phyloP scores from a whole-genome alignment of 2,113 vertebrate species.

The Phrynosoma blainvillii region DNA sequence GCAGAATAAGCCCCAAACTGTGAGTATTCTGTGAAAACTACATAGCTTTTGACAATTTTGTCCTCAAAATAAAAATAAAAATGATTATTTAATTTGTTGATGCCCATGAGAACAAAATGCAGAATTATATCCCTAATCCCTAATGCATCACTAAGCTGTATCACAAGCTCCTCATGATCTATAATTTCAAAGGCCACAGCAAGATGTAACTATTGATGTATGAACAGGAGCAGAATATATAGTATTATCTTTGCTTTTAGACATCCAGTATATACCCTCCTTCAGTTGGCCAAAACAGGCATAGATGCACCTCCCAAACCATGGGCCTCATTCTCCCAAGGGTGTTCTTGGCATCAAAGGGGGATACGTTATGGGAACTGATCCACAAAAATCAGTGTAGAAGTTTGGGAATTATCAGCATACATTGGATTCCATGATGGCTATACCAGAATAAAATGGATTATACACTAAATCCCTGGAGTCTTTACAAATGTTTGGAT shows the following conservation, averaged over 20 bases:
- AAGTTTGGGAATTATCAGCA: neutral
- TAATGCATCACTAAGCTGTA: neutral
- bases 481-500: neutral
- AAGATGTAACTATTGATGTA: neutral
- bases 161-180: no score
- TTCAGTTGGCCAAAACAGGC: neutral
- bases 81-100: no score
- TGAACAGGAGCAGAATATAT: neutral
- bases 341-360: no score
- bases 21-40: no score
- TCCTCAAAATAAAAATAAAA: no score
- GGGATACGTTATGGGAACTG: no score
- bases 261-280: neutral
- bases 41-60: no score
- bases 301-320: neutral
- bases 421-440: neutral
- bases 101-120: no score
- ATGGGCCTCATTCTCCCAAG: neutral
- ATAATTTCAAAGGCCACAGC: neutral
- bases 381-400: neutral
- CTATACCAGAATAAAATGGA: neutral
- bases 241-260: neutral
- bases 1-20: no score
- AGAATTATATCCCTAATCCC: neutral
- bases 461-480: neutral